phyloP scores from a whole-genome alignment of 2,113 vertebrate genomes.

The Phalacrocorax brasilianus region DNA sequence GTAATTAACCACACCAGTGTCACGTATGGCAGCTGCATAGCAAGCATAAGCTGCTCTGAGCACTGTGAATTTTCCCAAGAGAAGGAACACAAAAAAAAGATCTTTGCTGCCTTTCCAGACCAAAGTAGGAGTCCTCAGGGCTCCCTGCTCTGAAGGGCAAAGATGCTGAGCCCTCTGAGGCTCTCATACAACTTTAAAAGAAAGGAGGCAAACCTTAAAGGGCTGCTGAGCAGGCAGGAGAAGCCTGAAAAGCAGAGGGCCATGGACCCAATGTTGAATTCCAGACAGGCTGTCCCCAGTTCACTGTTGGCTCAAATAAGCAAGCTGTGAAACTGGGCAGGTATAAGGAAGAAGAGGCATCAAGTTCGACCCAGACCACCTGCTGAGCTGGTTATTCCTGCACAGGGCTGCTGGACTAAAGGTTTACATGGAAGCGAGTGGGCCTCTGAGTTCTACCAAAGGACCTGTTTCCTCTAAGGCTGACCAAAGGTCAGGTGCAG shows the following conservation, averaged over 20 bases:
- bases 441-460: rapidly evolving
- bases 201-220: neutral
- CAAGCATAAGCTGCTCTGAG: neutral
- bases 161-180: neutral
- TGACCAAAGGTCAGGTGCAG: neutral
- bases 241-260: neutral
- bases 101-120: neutral
- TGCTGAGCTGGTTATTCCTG: neutral
- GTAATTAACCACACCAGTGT: neutral
- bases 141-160: neutral
- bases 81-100: neutral
- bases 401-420: neutral
- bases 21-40: neutral
- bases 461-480: neutral
- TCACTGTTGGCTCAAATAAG: neutral
- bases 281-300: neutral
- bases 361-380: neutral
- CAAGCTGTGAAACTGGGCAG: neutral
- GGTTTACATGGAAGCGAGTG: neutral
- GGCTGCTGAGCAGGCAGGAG: neutral
- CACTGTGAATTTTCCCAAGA: neutral
- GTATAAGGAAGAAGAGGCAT: neutral
- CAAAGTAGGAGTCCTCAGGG: neutral
- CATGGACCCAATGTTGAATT: neutral
- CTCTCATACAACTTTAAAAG: neutral